Conservation (phyloP, 2,113 vertebrate species). For the Brachirus orientalis region DNA sequence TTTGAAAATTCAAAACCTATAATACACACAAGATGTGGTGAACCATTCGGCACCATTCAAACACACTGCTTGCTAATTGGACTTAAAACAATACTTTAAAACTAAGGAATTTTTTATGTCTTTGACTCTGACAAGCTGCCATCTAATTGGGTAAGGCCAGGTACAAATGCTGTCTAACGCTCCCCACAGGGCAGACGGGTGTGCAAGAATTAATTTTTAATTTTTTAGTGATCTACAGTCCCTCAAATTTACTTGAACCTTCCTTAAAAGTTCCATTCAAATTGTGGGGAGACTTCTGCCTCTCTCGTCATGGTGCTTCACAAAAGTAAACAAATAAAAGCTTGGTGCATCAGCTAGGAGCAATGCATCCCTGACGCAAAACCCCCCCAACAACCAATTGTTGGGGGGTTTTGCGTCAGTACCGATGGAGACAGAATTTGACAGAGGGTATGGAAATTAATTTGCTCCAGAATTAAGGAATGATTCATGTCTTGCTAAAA, state of each 20-base stretch:
- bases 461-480: constrained; percentile 60
- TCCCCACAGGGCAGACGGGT: constrained; percentile 54
- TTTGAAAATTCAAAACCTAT: constrained; percentile 15
- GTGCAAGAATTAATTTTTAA: constrained; percentile 58
- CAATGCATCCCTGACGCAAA: too few relatives aligned
- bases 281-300: constrained; percentile 20
- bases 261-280: constrained; percentile 45
- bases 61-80: constrained; percentile 35
- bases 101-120: constrained; percentile 38
- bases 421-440: constrained; percentile 43
- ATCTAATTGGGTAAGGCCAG: constrained; percentile 21
- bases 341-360: constrained; percentile 13
- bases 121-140: constrained; percentile 7
- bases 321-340: constrained; percentile 55
- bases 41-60: constrained; percentile 28
- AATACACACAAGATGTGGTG: constrained; percentile 5
- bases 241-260: too few relatives aligned
- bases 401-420: constrained; percentile 14
- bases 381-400: too few relatives aligned
- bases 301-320: constrained; percentile 9
- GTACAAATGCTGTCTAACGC: too few relatives aligned
- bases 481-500: constrained; percentile 28
- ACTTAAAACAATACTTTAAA: constrained; percentile 31
- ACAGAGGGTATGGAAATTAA: constrained; percentile 57
- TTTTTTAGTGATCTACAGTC: constrained; percentile 35